Percentiles rank a stretch among this genome's conserved stretches.
phyloP scores from a whole-genome alignment of 2,113 vertebrate genomes.

The Rousettus leschenaultii region DNA sequence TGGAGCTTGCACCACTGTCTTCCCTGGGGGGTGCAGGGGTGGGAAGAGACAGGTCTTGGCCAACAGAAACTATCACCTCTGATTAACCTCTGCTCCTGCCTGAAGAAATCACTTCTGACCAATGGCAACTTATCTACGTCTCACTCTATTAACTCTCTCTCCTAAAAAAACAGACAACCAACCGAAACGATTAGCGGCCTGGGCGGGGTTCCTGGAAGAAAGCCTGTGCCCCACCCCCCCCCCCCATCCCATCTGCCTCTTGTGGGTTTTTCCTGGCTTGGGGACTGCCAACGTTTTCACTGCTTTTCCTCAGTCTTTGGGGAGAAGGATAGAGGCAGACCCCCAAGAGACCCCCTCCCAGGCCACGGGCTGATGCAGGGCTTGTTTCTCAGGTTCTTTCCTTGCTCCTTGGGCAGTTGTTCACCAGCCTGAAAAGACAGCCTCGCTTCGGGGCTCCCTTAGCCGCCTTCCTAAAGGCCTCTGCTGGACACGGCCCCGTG shows the following conservation, averaged over 20 bases:
- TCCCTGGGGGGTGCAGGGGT: not conserved
- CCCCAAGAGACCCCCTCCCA: not conserved
- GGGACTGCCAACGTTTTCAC: not conserved
- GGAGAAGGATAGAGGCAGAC: not conserved
- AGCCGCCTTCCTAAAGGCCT: not conserved
- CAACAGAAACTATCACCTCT: not conserved
- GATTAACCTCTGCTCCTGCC: slow-evolving; percentile 23
- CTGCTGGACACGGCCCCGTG: not conserved
- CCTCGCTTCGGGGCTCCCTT: not conserved
- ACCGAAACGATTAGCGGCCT: not conserved
- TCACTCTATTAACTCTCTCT: not conserved
- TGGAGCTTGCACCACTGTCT: not conserved
- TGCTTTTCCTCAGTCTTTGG: not conserved
- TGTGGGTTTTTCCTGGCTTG: not conserved
- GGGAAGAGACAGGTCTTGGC: not conserved
- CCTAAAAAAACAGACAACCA: not conserved
- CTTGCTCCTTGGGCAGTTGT: not conserved
- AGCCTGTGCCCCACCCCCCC: not conserved
- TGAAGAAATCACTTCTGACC: not conserved
- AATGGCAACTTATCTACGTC: slow-evolving; percentile 48
- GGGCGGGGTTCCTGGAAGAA: not conserved
- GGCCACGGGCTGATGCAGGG: not conserved
- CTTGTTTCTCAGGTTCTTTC: not conserved
- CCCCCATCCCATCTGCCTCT: not conserved
- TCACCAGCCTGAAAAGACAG: not conserved